Evolutionary conservation across 2,113 vertebrate species (phyloP).

Genomic region (Trematocara unimaculatum): DNA sequence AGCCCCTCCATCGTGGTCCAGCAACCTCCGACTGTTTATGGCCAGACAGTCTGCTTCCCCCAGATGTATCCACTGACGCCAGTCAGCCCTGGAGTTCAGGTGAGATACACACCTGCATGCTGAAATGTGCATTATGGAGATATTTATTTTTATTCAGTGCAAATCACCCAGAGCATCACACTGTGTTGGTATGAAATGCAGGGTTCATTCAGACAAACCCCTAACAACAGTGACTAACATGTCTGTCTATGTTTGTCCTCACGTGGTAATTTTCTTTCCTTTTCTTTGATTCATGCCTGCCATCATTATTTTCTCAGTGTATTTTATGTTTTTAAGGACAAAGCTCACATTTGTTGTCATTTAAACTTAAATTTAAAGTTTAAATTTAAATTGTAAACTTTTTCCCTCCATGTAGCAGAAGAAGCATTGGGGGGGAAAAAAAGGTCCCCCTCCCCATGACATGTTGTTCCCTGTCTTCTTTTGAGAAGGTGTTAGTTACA

Average conservation of each 20-base stretch:
- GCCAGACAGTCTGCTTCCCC: conserved; percentile 93
- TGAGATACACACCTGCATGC: conserved; percentile 55
- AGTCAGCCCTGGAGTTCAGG: conserved; percentile 97
- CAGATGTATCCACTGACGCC: conserved; percentile 96
- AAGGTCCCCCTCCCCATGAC: background rate
- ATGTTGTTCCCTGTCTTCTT: background rate
- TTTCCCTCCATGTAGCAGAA: background rate
- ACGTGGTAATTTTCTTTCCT: background rate
- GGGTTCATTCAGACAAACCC: background rate
- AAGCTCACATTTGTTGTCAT: background rate
- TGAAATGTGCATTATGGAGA: background rate
- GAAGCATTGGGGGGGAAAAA: background rate
- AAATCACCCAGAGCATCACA: background rate
- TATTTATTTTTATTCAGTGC: background rate
- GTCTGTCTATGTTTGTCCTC: background rate
- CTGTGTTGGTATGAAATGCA: background rate
- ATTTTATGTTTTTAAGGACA: background rate
- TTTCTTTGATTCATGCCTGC: background rate
- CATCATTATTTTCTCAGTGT: background rate
- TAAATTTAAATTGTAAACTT: background rate
- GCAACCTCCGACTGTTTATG: conserved; percentile 89
- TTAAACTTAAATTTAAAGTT: background rate
- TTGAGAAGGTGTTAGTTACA: background rate
- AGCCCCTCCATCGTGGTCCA: conserved; percentile 96
- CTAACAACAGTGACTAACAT: background rate